Percentiles rank a stretch among this genome's conserved stretches.
Evolutionary conservation across 2,113 vertebrate species (phyloP).

Genomic region (Manacus vitellinus): DNA sequence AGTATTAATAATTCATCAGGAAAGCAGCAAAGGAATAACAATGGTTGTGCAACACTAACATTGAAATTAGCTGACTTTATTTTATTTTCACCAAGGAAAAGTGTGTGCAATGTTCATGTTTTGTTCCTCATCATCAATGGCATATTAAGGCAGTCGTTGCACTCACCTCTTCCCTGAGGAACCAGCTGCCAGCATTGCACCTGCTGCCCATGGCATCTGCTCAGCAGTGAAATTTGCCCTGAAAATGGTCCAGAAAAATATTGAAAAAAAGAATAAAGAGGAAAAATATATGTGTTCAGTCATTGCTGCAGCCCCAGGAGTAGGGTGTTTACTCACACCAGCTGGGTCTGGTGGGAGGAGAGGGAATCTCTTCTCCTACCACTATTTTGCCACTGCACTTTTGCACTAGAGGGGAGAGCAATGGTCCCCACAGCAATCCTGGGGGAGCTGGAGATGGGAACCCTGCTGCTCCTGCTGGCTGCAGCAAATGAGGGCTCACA

Average conservation of each 20-base stretch:
- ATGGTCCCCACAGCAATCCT: background rate
- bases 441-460: background rate
- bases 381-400: rapidly evolving
- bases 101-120: background rate
- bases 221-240: background rate
- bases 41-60: background rate
- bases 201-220: background rate
- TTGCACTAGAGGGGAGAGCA: rapidly evolving
- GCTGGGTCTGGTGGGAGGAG: background rate
- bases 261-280: background rate
- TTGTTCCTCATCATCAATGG: background rate
- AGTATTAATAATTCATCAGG: background rate
- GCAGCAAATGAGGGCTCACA: background rate
- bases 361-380: background rate
- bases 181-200: background rate
- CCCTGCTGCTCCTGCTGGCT: background rate
- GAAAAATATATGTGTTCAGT: background rate
- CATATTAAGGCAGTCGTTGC: background rate
- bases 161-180: background rate
- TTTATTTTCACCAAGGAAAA: conserved; percentile 9
- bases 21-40: background rate
- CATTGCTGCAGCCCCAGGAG: background rate
- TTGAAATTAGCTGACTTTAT: background rate
- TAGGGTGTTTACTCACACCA: rapidly evolving
- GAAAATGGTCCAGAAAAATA: background rate